Conservation (phyloP, 2,888 invertebrate species). For the Nemapogon koenigi region DNA sequence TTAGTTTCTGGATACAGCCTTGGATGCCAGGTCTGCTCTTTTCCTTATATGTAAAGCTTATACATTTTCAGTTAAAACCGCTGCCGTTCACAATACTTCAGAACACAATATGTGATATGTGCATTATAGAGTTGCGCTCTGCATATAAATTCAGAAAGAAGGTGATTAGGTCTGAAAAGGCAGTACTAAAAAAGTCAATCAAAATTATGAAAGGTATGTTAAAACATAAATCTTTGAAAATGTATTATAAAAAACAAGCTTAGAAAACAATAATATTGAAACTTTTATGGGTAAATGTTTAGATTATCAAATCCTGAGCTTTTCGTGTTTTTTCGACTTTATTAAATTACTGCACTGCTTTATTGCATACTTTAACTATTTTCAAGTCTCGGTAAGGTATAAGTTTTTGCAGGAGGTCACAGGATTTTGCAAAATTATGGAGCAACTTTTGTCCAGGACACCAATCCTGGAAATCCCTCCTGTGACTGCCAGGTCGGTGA, state of each 20-base stretch:
- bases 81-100: neutral
- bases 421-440: no score
- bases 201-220: neutral
- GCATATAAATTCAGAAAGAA: conserved; percentile 11
- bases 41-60: no score
- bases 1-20: no score
- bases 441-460: no score
- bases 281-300: neutral
- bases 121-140: conserved; percentile 12
- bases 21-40: no score
- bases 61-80: conserved; percentile 2
- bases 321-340: no score
- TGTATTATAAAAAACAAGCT: neutral
- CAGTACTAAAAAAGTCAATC: neutral
- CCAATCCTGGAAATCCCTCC: no score
- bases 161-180: conserved; percentile 10
- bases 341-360: no score
- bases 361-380: no score
- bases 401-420: no score
- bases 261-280: neutral
- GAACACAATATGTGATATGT: conserved; percentile 14
- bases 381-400: no score
- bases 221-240: neutral
- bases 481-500: no score
- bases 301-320: neutral